Evolutionary conservation across 2,888 invertebrate genomes (phyloP).

Genomic region (Steinernema scapterisci): DNA sequence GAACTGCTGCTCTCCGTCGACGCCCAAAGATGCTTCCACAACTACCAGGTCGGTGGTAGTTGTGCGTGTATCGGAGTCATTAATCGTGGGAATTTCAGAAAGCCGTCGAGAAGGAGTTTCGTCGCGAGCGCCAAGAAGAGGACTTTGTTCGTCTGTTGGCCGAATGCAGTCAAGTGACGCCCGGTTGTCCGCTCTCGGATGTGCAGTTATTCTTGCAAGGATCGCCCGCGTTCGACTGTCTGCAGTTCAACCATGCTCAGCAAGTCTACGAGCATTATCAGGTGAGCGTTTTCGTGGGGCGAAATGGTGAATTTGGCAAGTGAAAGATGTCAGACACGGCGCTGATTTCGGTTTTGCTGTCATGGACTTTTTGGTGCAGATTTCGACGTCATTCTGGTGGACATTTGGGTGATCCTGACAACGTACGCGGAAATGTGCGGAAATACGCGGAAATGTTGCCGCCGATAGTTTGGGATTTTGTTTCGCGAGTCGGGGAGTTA

Average conservation of each 20-base stretch:
- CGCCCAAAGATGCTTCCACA: conserved; percentile 48
- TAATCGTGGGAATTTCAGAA: background rate
- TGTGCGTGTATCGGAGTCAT: background rate
- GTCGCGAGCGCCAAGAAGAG: conserved; percentile 44
- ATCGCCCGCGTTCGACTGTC: conserved; percentile 40
- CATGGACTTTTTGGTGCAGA: too few relatives aligned
- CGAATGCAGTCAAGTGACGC: conserved; percentile 43
- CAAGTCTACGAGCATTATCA: conserved; percentile 52
- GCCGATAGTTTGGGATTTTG: too few relatives aligned
- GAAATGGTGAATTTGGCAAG: too few relatives aligned
- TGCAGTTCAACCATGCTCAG: conserved; percentile 47
- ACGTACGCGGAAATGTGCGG: too few relatives aligned
- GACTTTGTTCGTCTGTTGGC: conserved; percentile 46
- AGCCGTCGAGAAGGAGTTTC: conserved; percentile 35
- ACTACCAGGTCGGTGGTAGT: conserved; percentile 43
- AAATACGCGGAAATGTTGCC: too few relatives aligned
- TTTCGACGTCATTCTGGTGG: too few relatives aligned
- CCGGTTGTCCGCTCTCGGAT: conserved; percentile 45
- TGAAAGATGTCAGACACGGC: too few relatives aligned
- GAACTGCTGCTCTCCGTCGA: conserved; percentile 43
- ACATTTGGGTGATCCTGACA: too few relatives aligned
- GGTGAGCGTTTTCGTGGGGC: conserved; percentile 27
- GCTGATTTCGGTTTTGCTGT: too few relatives aligned
- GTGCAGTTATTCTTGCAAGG: conserved; percentile 44
- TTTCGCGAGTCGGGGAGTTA: too few relatives aligned